Conservation (phyloP, 2,888 invertebrate species). For the Drosophila tripunctata region DNA sequence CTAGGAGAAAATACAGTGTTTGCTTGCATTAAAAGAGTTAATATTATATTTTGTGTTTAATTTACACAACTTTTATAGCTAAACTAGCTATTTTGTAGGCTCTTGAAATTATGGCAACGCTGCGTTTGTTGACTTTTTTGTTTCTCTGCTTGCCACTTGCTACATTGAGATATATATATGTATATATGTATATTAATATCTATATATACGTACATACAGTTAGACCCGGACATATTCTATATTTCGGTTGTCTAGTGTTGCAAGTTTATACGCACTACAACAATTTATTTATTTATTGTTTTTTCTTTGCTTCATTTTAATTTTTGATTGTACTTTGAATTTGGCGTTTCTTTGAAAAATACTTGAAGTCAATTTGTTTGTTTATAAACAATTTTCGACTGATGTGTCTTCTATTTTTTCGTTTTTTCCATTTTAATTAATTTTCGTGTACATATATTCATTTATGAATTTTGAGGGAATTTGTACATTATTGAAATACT, state of each 20-base stretch:
- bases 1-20: too few species aligned
- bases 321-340: slow-evolving; percentile 19
- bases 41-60: too few species aligned
- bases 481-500: slow-evolving; percentile 4
- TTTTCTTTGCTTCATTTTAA: slow-evolving; percentile 6
- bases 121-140: slow-evolving; percentile 18
- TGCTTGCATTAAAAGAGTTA: too few species aligned
- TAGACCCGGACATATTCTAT: slow-evolving; percentile 15
- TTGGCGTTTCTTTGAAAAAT: slow-evolving; percentile 13
- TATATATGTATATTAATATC: neutral
- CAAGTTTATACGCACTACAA: slow-evolving; percentile 21
- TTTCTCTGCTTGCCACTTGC: slow-evolving; percentile 11
- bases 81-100: too few species aligned
- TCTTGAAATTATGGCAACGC: too few species aligned
- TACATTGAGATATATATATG: neutral
- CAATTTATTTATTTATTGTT: slow-evolving; percentile 16
- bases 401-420: slow-evolving; percentile 8
- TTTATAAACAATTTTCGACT: slow-evolving; percentile 50
- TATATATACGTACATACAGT: neutral
- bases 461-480: neutral
- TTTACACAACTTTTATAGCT: too few species aligned
- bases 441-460: slow-evolving; percentile 1
- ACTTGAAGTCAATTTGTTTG: slow-evolving; percentile 51
- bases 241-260: slow-evolving; percentile 15
- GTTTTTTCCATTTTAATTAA: slow-evolving; percentile 16